Conservation (phyloP, 2,113 vertebrate genomes). For the Anarrhichthys ocellatus region DNA sequence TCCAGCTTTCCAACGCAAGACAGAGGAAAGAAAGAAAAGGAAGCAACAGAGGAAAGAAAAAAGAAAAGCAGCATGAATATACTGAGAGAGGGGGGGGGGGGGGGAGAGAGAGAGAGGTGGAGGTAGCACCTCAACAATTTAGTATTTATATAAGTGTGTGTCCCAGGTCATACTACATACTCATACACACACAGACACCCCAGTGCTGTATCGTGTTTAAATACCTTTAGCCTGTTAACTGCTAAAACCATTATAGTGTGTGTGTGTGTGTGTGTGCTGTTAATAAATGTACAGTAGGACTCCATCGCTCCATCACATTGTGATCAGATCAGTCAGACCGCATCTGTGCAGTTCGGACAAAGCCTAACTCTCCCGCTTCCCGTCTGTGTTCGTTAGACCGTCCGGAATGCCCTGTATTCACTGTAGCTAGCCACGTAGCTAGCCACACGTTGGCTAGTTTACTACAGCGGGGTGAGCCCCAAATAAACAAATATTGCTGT, state of each 20-base stretch:
- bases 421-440: neutral
- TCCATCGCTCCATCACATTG: neutral
- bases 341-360: neutral
- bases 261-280: neutral
- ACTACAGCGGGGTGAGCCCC: too few relatives aligned
- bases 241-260: neutral
- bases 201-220: neutral
- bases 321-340: neutral
- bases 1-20: slow-evolving; percentile 81
- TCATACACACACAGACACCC: neutral
- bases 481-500: neutral
- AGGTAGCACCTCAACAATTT: slow-evolving; percentile 2
- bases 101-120: slow-evolving; percentile 10
- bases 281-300: neutral
- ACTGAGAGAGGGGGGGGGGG: slow-evolving; percentile 26
- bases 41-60: slow-evolving; percentile 50
- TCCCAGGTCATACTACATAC: neutral
- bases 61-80: slow-evolving; percentile 76
- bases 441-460: too few relatives aligned
- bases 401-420: too few relatives aligned
- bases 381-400: too few relatives aligned
- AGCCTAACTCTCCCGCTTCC: too few relatives aligned
- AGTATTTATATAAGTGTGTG: neutral
- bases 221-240: neutral
- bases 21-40: slow-evolving; percentile 50